Percentiles rank a stretch among this genome's conserved stretches.
phyloP scores from a whole-genome alignment of 2,113 vertebrate genomes.

The Grammomys dolichurus region DNA sequence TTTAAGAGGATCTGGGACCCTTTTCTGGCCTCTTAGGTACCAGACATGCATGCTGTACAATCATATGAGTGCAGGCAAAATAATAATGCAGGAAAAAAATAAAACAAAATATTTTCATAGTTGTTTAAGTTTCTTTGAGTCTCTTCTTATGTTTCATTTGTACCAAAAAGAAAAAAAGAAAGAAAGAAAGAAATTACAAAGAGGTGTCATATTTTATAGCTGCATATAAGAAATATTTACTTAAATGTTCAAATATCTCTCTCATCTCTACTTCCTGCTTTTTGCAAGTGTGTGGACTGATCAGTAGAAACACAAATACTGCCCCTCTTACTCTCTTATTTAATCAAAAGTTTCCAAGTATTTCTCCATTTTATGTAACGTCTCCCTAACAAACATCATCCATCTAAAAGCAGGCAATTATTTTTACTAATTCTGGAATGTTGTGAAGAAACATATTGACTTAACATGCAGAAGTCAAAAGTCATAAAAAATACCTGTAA shows the following conservation, averaged over 20 bases:
- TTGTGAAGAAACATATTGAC: slow-evolving; percentile 28
- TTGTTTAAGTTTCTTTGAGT: not conserved
- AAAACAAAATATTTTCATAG: not conserved
- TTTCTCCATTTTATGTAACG: not conserved
- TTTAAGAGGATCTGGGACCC: not conserved
- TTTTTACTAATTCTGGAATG: slow-evolving; percentile 41
- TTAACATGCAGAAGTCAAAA: slow-evolving; percentile 45
- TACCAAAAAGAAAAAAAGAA: too few species aligned
- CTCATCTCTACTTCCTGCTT: not conserved
- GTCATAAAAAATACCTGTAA: slow-evolving; percentile 34
- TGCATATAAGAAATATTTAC: slow-evolving; percentile 52
- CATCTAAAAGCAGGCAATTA: slow-evolving; percentile 6
- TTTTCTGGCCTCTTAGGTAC: not conserved
- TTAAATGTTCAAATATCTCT: slow-evolving; percentile 38
- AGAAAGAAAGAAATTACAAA: not conserved
- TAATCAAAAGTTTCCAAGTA: not conserved
- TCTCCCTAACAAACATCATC: slow-evolving; percentile 29
- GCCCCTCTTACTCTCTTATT: not conserved
- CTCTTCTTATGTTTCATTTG: not conserved
- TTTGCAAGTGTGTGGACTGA: slow-evolving; percentile 7
- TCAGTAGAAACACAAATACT: slow-evolving; percentile 2
- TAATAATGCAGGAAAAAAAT: not conserved
- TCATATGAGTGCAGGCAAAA: not conserved
- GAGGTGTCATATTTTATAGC: slow-evolving; percentile 22
- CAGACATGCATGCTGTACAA: not conserved